Conservation (phyloP, 2,797 vertebrate genomes). For the Stomatorhinus walkeri region DNA sequence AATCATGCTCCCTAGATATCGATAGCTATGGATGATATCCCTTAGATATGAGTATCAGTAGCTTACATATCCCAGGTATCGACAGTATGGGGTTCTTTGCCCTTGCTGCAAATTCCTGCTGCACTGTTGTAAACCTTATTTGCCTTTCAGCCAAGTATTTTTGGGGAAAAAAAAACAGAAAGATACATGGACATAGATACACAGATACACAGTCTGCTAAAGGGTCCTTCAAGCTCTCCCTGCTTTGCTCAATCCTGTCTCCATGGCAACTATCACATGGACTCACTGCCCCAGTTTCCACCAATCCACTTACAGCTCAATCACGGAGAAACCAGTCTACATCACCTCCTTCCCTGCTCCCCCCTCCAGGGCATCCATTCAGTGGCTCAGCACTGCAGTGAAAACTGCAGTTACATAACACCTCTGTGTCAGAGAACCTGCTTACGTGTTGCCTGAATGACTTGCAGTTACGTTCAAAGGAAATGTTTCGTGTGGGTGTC, state of each 20-base stretch:
- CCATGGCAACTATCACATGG: constrained; percentile 44
- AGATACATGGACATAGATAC: constrained; percentile 12
- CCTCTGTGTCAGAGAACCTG: constrained; percentile 18
- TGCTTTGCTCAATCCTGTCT: constrained; percentile 29
- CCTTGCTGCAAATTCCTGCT: neutral
- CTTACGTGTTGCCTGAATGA: neutral
- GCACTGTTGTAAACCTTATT: constrained; percentile 21
- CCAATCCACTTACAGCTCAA: constrained; percentile 3
- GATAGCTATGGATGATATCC: neutral
- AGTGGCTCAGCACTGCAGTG: constrained; percentile 34
- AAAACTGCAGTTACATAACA: constrained; percentile 20
- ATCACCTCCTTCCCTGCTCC: constrained; percentile 24
- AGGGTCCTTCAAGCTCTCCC: constrained; percentile 23
- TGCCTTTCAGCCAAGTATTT: constrained; percentile 14
- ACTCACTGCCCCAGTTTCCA: constrained; percentile 38
- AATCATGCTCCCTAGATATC: neutral
- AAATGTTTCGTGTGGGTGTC: neutral
- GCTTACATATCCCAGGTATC: neutral
- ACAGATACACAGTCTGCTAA: constrained; percentile 15
- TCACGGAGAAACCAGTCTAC: constrained; percentile 24
- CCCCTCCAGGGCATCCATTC: constrained; percentile 25
- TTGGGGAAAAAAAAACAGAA: constrained; percentile 2
- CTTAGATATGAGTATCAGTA: neutral
- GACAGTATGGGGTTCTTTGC: neutral
- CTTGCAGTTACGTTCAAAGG: neutral